These are phyloP conservation scores for Leuciscus waleckii DNA, from an alignment of 2,797 vertebrate genomes.

Conservation along the genomic window DNA sequence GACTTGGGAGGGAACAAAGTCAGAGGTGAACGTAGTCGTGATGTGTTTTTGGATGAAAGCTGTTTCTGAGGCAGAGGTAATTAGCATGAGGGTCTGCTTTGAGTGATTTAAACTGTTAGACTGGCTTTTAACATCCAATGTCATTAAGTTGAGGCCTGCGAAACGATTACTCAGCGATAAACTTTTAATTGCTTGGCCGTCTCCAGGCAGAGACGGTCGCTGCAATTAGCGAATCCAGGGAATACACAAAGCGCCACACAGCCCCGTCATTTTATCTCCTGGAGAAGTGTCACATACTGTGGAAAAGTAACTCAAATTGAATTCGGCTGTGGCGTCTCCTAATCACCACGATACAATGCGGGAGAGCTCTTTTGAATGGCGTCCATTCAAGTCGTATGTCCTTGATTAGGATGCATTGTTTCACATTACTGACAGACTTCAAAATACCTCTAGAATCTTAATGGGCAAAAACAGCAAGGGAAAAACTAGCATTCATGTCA, in stretches of 20 bases:
- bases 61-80: conserved; percentile 60
- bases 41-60: conserved; percentile 30
- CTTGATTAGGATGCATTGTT: conserved; percentile 38
- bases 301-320: conserved; percentile 55
- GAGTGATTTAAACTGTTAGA: conserved; percentile 62
- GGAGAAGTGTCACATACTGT: conserved; percentile 61
- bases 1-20: not conserved
- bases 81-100: conserved; percentile 57
- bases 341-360: conserved; percentile 48
- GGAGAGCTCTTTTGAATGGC: conserved; percentile 33
- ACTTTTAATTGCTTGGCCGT: conserved; percentile 73
- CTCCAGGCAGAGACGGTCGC: conserved; percentile 61
- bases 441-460: conserved; percentile 31
- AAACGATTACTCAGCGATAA: conserved; percentile 76
- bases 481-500: not conserved
- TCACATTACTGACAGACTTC: conserved; percentile 19
- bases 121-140: conserved; percentile 67
- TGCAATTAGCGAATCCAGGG: conserved; percentile 67
- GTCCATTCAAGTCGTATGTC: conserved; percentile 15
- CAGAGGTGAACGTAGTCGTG: not conserved
- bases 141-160: conserved; percentile 69
- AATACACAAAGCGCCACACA: conserved; percentile 55
- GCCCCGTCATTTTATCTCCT: conserved; percentile 48
- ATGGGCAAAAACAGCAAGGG: not conserved
- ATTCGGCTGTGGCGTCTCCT: conserved; percentile 45